A percentile compares a stretch with the other conserved stretches of the same genome.
Conservation (phyloP, 2,797 vertebrate genomes). For the Uromys caudimaculatus region DNA sequence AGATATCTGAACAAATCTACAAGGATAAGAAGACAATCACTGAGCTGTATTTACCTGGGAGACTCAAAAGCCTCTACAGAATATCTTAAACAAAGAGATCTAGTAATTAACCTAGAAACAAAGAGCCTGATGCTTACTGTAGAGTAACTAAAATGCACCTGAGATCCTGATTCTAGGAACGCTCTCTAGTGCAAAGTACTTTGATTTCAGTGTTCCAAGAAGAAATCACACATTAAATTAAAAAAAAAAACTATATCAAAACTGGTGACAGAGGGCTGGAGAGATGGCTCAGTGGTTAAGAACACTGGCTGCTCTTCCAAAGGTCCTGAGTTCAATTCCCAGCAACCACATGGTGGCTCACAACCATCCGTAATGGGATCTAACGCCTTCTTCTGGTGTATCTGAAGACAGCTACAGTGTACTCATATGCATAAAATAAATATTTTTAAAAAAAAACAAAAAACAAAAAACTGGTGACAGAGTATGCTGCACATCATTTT, state of each 20-base stretch:
- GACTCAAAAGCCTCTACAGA: not conserved
- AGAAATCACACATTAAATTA: not conserved
- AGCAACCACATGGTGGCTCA: too few relatives aligned
- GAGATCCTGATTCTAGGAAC: conserved; percentile 13
- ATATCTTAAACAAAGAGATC: conserved; percentile 47
- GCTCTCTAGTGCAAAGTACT: conserved; percentile 10
- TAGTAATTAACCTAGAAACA: conserved; percentile 57
- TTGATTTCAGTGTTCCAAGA: conserved; percentile 28
- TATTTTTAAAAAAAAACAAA: too few relatives aligned
- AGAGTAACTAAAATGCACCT: conserved; percentile 19
- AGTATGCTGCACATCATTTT: not conserved
- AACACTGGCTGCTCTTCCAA: too few relatives aligned
- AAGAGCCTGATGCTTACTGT: not conserved
- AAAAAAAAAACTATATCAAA: conserved; percentile 28
- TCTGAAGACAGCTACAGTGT: too few relatives aligned
- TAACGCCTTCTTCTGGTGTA: too few relatives aligned
- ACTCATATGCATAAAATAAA: too few relatives aligned
- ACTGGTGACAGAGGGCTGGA: too few relatives aligned
- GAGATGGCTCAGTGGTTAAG: too few relatives aligned
- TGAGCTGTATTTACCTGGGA: conserved; percentile 36
- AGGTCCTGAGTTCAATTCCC: too few relatives aligned
- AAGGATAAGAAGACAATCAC: conserved; percentile 19
- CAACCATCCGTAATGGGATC: too few relatives aligned
- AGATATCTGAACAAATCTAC: conserved; percentile 11
- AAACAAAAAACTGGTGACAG: not conserved